phyloP scores from a whole-genome alignment of 1,140 invertebrate genomes.

The Drosophila mojavensis region DNA sequence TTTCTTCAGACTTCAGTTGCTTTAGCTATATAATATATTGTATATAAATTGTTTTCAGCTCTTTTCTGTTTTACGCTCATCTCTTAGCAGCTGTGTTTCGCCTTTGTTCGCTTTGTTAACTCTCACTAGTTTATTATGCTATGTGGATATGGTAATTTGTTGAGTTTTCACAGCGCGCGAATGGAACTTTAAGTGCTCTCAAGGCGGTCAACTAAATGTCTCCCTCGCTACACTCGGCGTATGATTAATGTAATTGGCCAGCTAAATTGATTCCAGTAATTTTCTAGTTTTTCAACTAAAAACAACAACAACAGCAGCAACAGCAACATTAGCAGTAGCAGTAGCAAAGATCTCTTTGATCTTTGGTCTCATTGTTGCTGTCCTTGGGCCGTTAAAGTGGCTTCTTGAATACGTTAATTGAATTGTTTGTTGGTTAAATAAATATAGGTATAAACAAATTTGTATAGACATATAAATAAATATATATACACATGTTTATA shows the following conservation, averaged over 20 bases:
- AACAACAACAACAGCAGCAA: neutral
- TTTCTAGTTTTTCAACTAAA: conserved; percentile 47
- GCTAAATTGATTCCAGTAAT: conserved; percentile 54
- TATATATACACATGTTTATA: conserved; percentile 4
- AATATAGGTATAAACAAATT: neutral
- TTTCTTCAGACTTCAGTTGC: too few species aligned
- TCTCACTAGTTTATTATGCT: conserved; percentile 20
- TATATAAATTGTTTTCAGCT: too few species aligned
- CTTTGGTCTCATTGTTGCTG: conserved; percentile 33
- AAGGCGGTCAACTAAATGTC: conserved; percentile 28
- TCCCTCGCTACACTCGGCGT: neutral
- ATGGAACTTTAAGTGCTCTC: conserved; percentile 19
- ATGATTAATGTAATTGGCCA: conserved; percentile 54
- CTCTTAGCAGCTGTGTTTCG: neutral
- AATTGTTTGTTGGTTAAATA: conserved; percentile 52
- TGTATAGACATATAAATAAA: neutral
- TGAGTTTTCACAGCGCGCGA: conserved; percentile 24
- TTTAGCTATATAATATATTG: too few species aligned
- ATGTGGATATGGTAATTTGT: conserved; percentile 10
- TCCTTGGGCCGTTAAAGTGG: conserved; percentile 57
- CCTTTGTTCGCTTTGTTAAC: conserved; percentile 2
- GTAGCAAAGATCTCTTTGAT: conserved; percentile 9
- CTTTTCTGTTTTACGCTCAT: too few species aligned
- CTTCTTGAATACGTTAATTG: conserved; percentile 45
- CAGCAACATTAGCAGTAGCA: neutral